These are phyloP conservation scores for Halictus quadricinctus DNA, from an alignment of 2,888 invertebrate genomes.

Conservation along the genomic window DNA sequence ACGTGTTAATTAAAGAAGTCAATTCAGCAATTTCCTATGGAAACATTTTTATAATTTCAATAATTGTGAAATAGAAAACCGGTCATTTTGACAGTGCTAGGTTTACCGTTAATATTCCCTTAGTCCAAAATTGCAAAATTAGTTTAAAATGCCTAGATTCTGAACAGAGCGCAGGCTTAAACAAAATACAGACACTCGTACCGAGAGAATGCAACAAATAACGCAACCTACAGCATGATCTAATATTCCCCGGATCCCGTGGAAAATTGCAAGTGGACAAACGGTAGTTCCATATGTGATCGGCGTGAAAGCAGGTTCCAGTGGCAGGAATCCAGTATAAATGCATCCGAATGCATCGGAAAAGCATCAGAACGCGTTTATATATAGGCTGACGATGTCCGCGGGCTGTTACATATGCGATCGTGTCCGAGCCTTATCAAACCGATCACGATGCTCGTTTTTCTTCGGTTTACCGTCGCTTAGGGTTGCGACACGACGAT, in stretches of 20 bases:
- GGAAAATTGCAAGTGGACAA: background rate
- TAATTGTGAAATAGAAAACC: too few relatives aligned
- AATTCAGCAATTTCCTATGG: too few relatives aligned
- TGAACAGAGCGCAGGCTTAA: too few relatives aligned
- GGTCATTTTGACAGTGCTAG: too few relatives aligned
- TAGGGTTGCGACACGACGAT: constrained; percentile 17
- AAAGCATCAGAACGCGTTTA: background rate
- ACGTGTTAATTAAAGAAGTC: too few relatives aligned
- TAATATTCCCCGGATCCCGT: background rate
- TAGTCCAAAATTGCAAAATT: too few relatives aligned
- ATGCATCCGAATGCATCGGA: background rate
- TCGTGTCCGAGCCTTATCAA: constrained; percentile 20
- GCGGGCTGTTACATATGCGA: background rate
- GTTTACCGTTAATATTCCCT: too few relatives aligned
- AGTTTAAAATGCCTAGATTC: too few relatives aligned
- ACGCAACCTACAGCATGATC: too few relatives aligned
- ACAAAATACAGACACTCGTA: too few relatives aligned
- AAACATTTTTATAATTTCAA: too few relatives aligned
- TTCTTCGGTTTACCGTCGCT: background rate
- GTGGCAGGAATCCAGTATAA: background rate
- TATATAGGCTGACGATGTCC: background rate
- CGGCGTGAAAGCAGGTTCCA: background rate
- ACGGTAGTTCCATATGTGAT: background rate
- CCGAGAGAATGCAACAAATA: too few relatives aligned
- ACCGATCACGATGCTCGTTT: constrained; percentile 6